Percentiles rank a stretch among this genome's conserved stretches.
Conservation (phyloP, 2,113 vertebrate species). For the Argyrosomus japonicus region DNA sequence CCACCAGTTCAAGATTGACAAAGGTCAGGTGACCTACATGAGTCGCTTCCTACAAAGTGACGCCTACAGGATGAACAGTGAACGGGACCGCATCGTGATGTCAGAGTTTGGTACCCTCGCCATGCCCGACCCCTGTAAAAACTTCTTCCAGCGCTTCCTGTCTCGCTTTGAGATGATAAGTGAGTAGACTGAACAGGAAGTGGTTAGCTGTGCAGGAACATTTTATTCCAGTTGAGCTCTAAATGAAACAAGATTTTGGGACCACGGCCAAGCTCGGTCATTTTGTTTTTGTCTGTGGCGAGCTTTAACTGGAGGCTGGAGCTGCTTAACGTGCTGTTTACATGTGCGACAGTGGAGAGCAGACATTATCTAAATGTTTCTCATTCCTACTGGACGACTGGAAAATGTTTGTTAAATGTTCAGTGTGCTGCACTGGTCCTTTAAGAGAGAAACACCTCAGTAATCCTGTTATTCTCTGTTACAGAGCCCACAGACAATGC, state of each 20-base stretch:
- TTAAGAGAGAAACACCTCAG: too few relatives aligned
- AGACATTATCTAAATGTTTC: constrained; percentile 5
- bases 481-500: constrained; percentile 91
- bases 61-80: constrained; percentile 86
- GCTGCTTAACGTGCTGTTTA: background rate
- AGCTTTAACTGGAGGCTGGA: background rate
- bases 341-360: background rate
- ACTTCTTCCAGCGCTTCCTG: constrained; percentile 91
- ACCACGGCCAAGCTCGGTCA: too few relatives aligned
- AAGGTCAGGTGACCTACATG: constrained; percentile 88
- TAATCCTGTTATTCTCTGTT: constrained; percentile 45
- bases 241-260: too few relatives aligned
- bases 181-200: constrained; percentile 71
- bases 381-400: background rate
- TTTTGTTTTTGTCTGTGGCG: too few relatives aligned
- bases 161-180: constrained; percentile 87
- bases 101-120: constrained; percentile 94
- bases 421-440: too few relatives aligned
- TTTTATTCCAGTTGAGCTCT: background rate
- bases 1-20: constrained; percentile 90
- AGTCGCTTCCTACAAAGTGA: constrained; percentile 92
- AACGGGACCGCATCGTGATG: constrained; percentile 86
- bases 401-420: background rate
- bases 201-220: background rate
- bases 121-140: constrained; percentile 94